A percentile compares a stretch with the other conserved stretches of the same genome.
Evolutionary conservation across 2,888 invertebrate genomes (phyloP).

Genomic region (Caenorhabditis drosophilae): DNA sequence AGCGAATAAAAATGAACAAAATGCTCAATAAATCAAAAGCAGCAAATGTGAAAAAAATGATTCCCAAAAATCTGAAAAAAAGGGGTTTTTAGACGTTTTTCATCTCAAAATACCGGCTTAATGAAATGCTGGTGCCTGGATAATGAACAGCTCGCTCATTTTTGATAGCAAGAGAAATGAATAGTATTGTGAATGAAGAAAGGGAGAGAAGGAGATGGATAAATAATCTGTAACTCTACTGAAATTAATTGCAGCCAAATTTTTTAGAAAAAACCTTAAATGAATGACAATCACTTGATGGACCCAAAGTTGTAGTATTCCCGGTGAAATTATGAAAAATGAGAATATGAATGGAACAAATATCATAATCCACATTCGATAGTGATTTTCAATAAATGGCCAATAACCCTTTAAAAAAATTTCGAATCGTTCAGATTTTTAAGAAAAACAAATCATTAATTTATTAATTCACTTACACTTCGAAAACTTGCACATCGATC

Average conservation of each 20-base stretch:
- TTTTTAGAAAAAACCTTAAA: too few relatives aligned
- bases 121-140: slow-evolving; percentile 38
- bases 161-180: slow-evolving; percentile 27
- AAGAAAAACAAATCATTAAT: slow-evolving; percentile 19
- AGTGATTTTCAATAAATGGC: slow-evolving; percentile 31
- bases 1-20: slow-evolving; percentile 29
- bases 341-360: neutral
- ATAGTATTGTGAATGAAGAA: slow-evolving; percentile 27
- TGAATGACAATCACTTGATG: too few relatives aligned
- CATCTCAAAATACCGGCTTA: slow-evolving; percentile 23
- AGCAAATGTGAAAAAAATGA: slow-evolving; percentile 24
- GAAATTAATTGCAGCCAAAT: too few relatives aligned
- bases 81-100: slow-evolving; percentile 9
- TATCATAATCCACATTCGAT: neutral
- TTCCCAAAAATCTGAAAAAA: slow-evolving; percentile 27
- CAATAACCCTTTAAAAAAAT: slow-evolving; percentile 31
- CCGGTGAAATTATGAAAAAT: slow-evolving; percentile 17
- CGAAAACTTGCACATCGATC: slow-evolving; percentile 40
- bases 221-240: neutral
- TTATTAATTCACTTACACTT: too few relatives aligned
- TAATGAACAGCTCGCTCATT: slow-evolving; percentile 28
- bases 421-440: neutral
- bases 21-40: slow-evolving; percentile 28
- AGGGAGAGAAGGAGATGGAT: slow-evolving; percentile 10
- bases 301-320: too few relatives aligned